Conservation (phyloP, 2,888 invertebrate species). For the Synergus umbraculus region DNA sequence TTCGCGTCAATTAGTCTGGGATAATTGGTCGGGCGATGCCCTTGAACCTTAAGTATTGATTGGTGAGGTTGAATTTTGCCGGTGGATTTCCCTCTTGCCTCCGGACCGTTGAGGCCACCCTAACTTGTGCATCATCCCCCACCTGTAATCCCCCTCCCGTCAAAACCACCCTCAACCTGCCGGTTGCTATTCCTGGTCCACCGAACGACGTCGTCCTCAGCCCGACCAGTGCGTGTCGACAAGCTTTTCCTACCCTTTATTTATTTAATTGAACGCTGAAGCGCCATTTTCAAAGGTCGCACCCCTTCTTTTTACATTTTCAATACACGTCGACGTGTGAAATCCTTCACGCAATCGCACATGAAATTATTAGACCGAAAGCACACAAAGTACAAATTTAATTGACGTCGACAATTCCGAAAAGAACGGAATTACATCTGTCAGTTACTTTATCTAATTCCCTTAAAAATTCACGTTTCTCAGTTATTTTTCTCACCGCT, state of each 20-base stretch:
- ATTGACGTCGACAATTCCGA: not conserved
- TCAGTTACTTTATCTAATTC: not conserved
- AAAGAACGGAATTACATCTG: not conserved
- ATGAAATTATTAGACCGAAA: not conserved
- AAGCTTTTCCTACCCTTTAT: conserved; percentile 59
- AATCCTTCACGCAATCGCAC: conserved; percentile 6
- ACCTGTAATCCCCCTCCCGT: conserved; percentile 51
- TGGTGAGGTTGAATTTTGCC: conserved; percentile 73
- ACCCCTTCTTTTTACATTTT: conserved; percentile 41
- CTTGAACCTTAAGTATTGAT: conserved; percentile 77
- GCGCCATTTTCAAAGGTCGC: conserved; percentile 56
- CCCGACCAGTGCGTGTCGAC: conserved; percentile 50
- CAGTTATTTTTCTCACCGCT: not conserved
- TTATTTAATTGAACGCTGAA: conserved; percentile 61
- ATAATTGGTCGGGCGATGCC: conserved; percentile 77
- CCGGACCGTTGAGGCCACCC: conserved; percentile 62
- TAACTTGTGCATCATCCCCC: conserved; percentile 54
- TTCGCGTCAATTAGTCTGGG: conserved; percentile 72
- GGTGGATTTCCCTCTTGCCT: conserved; percentile 69
- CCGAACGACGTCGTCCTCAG: conserved; percentile 54
- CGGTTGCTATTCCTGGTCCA: conserved; percentile 48
- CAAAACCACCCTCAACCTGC: conserved; percentile 37
- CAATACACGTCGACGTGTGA: not conserved
- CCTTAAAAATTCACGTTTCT: not conserved
- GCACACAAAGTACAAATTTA: not conserved